A percentile compares a stretch with the other conserved stretches of the same genome.
phyloP scores from a whole-genome alignment of 2,888 invertebrate species.

The Tolmerus cingulatus region DNA sequence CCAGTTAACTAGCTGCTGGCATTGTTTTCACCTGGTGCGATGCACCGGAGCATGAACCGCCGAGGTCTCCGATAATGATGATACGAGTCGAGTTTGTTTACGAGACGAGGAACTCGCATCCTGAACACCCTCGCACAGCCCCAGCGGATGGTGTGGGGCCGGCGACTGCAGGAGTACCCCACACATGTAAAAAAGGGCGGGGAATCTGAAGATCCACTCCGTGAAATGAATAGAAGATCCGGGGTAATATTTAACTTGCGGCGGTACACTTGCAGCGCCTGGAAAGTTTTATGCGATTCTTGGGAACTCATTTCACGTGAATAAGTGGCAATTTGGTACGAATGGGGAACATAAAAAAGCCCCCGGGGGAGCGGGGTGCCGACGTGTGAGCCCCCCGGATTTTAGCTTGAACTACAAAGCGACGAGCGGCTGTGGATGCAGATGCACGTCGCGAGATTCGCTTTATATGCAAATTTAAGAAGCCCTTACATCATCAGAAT shows the following conservation, averaged over 20 bases:
- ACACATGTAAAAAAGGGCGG: not conserved
- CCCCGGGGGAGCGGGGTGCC: not conserved
- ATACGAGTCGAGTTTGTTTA: constrained; percentile 3
- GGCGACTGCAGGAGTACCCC: not conserved
- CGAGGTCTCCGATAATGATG: not conserved
- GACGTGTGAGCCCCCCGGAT: not conserved
- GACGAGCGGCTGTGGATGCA: not conserved
- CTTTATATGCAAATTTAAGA: not conserved
- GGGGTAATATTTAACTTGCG: constrained; percentile 26
- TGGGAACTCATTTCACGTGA: constrained; percentile 25
- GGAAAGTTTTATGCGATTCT: constrained; percentile 1
- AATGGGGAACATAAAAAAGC: not conserved
- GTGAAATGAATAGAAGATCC: not conserved
- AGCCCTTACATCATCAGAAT: not conserved
- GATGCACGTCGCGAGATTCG: not conserved
- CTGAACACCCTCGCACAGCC: not conserved
- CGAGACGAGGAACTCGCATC: not conserved
- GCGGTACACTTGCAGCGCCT: not conserved
- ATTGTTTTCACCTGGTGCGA: not conserved
- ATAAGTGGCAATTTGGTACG: constrained; percentile 23
- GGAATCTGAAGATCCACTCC: not conserved
- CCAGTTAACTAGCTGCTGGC: constrained; percentile 10
- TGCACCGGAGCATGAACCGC: constrained; percentile 6
- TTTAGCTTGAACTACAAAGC: not conserved
- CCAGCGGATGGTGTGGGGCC: not conserved